Percentiles rank a stretch among this genome's conserved stretches.
Evolutionary conservation across 2,113 vertebrate genomes (phyloP).

Genomic region (Corythornis cristatus): DNA sequence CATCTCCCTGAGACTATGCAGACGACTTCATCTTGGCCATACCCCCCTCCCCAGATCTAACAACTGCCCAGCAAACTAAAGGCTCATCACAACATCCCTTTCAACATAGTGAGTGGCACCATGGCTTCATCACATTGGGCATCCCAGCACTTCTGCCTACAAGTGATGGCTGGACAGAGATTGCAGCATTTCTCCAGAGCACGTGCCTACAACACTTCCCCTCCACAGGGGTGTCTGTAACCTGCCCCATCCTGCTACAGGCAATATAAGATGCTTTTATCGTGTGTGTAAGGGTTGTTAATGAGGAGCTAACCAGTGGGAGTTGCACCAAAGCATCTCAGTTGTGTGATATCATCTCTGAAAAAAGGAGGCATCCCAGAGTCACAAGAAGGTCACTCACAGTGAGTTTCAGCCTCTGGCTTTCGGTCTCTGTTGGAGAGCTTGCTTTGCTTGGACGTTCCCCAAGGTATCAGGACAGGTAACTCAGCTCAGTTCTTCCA

Average conservation of each 20-base stretch:
- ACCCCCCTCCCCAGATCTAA: not conserved
- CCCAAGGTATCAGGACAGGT: not conserved
- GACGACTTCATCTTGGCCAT: not conserved
- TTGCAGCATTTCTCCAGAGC: not conserved
- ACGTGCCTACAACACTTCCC: not conserved
- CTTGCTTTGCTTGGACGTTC: not conserved
- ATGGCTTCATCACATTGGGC: not conserved
- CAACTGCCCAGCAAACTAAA: not conserved
- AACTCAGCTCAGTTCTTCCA: not conserved
- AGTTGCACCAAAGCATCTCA: constrained; percentile 42
- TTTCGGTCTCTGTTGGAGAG: not conserved
- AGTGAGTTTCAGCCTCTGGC: not conserved
- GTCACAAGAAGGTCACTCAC: not conserved
- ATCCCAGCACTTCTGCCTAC: not conserved
- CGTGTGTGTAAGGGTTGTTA: constrained; percentile 25
- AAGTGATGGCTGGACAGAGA: not conserved
- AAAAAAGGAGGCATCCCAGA: not conserved
- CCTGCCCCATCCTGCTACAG: constrained; percentile 21
- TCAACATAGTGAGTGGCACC: not conserved
- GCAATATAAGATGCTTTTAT: constrained; percentile 9
- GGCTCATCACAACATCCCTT: not conserved
- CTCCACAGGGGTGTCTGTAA: not conserved
- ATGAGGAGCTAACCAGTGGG: constrained; percentile 48
- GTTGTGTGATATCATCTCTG: constrained; percentile 10
- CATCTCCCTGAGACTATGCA: not conserved